Evolutionary conservation across 1,140 invertebrate species (phyloP), one percentile per base, ranked within the genome.

Genomic region (Zaprionus tsacasi): DNA sequence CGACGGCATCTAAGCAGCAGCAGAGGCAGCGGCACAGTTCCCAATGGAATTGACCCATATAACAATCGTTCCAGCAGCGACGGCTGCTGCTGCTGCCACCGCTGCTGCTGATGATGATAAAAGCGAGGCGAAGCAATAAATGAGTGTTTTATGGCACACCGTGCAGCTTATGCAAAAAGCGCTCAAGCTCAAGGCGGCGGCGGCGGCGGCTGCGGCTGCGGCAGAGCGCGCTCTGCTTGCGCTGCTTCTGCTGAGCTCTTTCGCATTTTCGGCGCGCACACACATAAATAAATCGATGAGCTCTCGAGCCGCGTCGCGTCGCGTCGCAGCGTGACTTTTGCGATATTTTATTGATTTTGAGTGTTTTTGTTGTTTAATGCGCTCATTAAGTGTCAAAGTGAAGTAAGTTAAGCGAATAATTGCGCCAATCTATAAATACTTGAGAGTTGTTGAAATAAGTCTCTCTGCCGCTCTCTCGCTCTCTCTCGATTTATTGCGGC

Each of bases 11-110:
- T 71, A 71, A 80, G 54, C 75, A 72, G 45, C 17, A 25, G 45
- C 45, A 25, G 17, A 10, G 27, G 45, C 60, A 56, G 36, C 56
- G 36, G 36, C 12, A 54, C 59, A 80, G 65, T 79, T 92, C 91
- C 88, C 91, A 90, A 58, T 92, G 91, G 91, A 92, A 90, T 91
- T 75, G 91, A 92, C 91, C 91, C 86, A 92, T 82, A 90, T 92
- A 82, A 88, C 65, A 81, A 70, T 81, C 68, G 61, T 78, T 64
- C 71, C 76, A 69, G 73, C 76, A 30, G 45, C 56, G 54, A 17
- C 27, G n/a, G 52, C 27, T 45, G 59, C 36, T 36, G 30, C 57
- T 38, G 52, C 54, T 38, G 52, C 27, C 35, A 50, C 36, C 36
- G 30, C 65, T 38, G 52, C 54, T 38, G 52, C 38, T 70, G 67